Percentiles rank a stretch among this genome's conserved stretches.
phyloP scores from a whole-genome alignment of 2,888 invertebrate species.

The Galeruca laticollis region DNA sequence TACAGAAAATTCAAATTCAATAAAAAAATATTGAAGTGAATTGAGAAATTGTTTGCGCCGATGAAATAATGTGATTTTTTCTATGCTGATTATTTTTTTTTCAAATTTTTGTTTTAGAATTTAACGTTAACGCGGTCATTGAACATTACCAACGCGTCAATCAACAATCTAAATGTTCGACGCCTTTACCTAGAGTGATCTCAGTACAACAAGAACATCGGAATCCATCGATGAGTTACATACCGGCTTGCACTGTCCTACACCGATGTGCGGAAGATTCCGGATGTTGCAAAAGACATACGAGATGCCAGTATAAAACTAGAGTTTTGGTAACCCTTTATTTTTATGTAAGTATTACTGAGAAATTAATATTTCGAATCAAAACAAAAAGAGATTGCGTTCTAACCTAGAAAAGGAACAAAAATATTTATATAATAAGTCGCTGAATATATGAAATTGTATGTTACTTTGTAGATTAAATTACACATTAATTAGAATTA shows the following conservation, averaged over 20 bases:
- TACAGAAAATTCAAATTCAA: too few relatives aligned
- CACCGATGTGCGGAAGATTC: slow-evolving; percentile 90
- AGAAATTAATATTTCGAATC: too few relatives aligned
- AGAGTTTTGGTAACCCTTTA: slow-evolving; percentile 79
- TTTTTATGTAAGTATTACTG: slow-evolving; percentile 80
- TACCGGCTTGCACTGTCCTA: slow-evolving; percentile 87
- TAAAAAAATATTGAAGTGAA: too few relatives aligned
- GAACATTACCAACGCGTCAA: slow-evolving; percentile 60
- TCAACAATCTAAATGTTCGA: slow-evolving; percentile 73
- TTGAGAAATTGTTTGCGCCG: too few relatives aligned
- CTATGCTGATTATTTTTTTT: too few relatives aligned
- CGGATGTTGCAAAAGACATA: slow-evolving; percentile 84
- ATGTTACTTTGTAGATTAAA: neutral
- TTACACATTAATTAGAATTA: neutral
- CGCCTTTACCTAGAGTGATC: slow-evolving; percentile 82
- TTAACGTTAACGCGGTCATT: slow-evolving; percentile 59
- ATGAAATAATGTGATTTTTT: too few relatives aligned
- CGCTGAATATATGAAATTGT: neutral
- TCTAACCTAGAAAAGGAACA: neutral
- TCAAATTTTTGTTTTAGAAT: slow-evolving; percentile 55
- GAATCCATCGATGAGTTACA: slow-evolving; percentile 78
- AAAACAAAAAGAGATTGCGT: neutral
- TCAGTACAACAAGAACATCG: slow-evolving; percentile 80
- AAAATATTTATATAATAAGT: too few relatives aligned
- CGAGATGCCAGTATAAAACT: slow-evolving; percentile 83